Evolutionary conservation across 2,113 vertebrate species (phyloP), one percentile per base, ranked within the genome.

Genomic region (Puntigrus tetrazona): DNA sequence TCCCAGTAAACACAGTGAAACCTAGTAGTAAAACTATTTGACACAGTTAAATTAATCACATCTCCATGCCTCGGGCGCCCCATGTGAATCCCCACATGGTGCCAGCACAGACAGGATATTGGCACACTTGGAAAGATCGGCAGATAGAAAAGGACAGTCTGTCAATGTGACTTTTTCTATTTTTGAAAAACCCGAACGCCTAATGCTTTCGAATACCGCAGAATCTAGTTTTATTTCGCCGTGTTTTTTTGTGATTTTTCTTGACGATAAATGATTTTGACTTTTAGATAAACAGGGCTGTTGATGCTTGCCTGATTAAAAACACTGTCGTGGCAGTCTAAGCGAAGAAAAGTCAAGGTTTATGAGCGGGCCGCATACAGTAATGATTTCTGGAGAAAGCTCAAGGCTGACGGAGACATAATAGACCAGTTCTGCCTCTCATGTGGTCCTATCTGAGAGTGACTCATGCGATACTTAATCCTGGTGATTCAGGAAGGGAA

Each of bases 391-490:
- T 77, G 75, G 61, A 78, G 87, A 63, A 89, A 84, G 84, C 83
- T 91, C 78, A 84, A 84, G 89, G 88, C 87, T 89, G 81, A 81
- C 52, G 84, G 82, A 84, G 80, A 78, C 86, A 86, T 80, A 83
- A 86, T 84, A 87, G 86, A 52, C 84, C 31, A 70, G 61, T 70
- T 87, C 82, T 84, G 84, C 87, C 88, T 88, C 89, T 89, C 74
- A 87, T 89, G 88, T 89, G 88, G 86, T 89, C 84, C 85, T 82
- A 89, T 86, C 79, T 75, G 74, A 25, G 76, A 85, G 80, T 92
- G 93, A 91, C 89, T 93, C 91, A 89, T 83, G 57, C 75, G 78
- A 85, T 88, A 84, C 88, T 85, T 75, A 84, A 86, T 90, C 90
- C 89, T 79, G 20, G 36, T 85, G 90, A 88, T 91, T 90, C 87